These are phyloP conservation scores for Tuta absoluta DNA, from an alignment of 2,888 invertebrate species.

Conservation along the genomic window DNA sequence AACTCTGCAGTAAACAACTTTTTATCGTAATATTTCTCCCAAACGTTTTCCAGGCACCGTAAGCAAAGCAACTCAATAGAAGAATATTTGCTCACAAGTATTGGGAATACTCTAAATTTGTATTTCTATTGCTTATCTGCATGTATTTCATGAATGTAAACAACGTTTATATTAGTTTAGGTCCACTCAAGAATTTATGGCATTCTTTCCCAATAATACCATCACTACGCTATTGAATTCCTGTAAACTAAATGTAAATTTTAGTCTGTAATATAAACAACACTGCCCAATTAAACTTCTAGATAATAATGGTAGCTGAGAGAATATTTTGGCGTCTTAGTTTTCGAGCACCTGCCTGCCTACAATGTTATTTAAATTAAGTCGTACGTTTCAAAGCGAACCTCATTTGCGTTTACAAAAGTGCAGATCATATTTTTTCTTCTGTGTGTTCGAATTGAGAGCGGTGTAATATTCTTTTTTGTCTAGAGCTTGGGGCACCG, in stretches of 20 bases:
- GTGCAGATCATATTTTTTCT: constrained; percentile 76
- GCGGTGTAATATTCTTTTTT: constrained; percentile 76
- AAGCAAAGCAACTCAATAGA: not conserved
- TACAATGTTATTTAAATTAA: constrained; percentile 68
- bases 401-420: constrained; percentile 78
- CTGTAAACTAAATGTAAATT: not conserved
- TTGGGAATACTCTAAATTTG: not conserved
- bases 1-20: constrained; percentile 43
- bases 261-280: not conserved
- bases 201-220: too few species aligned
- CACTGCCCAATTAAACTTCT: constrained; percentile 18
- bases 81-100: constrained; percentile 13
- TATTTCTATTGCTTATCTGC: constrained; percentile 7
- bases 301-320: constrained; percentile 21
- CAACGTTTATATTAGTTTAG: not conserved
- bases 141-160: not conserved
- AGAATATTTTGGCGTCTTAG: constrained; percentile 30
- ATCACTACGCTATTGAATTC: not conserved
- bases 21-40: constrained; percentile 45
- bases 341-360: constrained; percentile 46
- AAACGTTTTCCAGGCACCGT: constrained; percentile 41
- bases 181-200: not conserved
- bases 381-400: constrained; percentile 69
- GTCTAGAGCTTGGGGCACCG: constrained; percentile 55
- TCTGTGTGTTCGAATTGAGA: constrained; percentile 73